Percentiles rank a stretch among this genome's conserved stretches.
phyloP scores from a whole-genome alignment of 2,113 vertebrate genomes.

The Danionella cerebrum region DNA sequence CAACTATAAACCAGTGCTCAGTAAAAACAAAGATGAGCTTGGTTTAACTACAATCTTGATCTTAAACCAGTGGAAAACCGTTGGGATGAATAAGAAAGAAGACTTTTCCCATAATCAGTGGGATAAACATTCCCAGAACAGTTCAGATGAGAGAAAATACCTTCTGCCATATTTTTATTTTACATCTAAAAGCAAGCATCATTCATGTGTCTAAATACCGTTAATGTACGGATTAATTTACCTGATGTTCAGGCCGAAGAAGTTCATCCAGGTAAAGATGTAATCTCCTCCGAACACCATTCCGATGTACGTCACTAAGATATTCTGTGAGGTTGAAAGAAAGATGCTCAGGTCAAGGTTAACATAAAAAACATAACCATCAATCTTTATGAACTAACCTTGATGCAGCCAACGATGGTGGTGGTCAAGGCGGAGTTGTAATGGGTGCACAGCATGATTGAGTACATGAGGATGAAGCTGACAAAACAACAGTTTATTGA shows the following conservation, averaged over 20 bases:
- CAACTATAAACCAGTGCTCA: no score
- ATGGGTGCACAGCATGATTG: conserved; percentile 95
- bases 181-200: no score
- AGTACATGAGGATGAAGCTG: conserved; percentile 94
- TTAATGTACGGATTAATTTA: conserved; percentile 45
- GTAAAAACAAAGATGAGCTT: no score
- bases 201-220: no score
- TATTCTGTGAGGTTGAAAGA: conserved; percentile 70
- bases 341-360: neutral
- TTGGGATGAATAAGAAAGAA: no score
- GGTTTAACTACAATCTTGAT: no score
- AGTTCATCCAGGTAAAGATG: conserved; percentile 97
- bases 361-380: neutral
- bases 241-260: conserved; percentile 97
- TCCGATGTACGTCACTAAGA: conserved; percentile 95
- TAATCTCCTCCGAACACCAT: conserved; percentile 98
- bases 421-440: conserved; percentile 96
- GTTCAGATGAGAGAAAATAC: no score
- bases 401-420: conserved; percentile 94
- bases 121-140: no score
- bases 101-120: no score
- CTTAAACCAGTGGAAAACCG: no score
- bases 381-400: conserved; percentile 64
- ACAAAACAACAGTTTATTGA: neutral
- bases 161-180: neutral